Evolutionary conservation across 2,888 invertebrate species (phyloP).

Genomic region (Cyclophora albipunctata): DNA sequence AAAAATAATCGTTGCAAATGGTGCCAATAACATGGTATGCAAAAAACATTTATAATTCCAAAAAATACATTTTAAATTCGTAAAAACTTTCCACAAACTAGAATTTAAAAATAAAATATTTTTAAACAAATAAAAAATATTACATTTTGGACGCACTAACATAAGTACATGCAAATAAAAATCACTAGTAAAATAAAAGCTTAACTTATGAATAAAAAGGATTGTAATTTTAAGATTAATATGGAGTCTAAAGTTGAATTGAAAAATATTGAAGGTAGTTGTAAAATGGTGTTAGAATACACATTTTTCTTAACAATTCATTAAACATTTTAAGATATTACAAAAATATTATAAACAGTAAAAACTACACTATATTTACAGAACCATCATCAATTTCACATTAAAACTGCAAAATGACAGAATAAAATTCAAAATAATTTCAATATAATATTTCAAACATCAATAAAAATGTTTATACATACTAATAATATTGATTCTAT

Average conservation of each 20-base stretch:
- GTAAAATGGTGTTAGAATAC: conserved; percentile 1
- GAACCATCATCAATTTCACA: conserved; percentile 4
- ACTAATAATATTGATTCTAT: conserved; percentile 21
- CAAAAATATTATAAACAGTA: conserved; percentile 9
- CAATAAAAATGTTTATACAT: neutral
- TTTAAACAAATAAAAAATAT: conserved; percentile 14
- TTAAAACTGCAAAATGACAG: conserved; percentile 4
- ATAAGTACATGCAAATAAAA: conserved; percentile 53
- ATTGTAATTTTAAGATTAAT: neutral
- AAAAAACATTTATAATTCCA: conserved; percentile 29
- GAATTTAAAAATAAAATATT: conserved; percentile 1
- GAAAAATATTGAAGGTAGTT: conserved; percentile 1
- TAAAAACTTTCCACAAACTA: conserved; percentile 15
- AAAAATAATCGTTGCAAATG: conserved; percentile 22
- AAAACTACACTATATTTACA: conserved; percentile 15
- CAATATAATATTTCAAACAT: neutral
- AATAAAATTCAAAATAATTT: conserved; percentile 1
- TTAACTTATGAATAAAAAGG: conserved; percentile 9
- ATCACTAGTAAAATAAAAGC: conserved; percentile 28
- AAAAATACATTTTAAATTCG: conserved; percentile 20
- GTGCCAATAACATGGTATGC: conserved; percentile 31
- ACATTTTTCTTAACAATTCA: conserved; percentile 9
- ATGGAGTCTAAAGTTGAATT: neutral
- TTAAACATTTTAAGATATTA: conserved; percentile 11
- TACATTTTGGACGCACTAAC: conserved; percentile 48